Conservation (phyloP, 2,113 vertebrate genomes). For the Melanostigma gelatinosum region DNA sequence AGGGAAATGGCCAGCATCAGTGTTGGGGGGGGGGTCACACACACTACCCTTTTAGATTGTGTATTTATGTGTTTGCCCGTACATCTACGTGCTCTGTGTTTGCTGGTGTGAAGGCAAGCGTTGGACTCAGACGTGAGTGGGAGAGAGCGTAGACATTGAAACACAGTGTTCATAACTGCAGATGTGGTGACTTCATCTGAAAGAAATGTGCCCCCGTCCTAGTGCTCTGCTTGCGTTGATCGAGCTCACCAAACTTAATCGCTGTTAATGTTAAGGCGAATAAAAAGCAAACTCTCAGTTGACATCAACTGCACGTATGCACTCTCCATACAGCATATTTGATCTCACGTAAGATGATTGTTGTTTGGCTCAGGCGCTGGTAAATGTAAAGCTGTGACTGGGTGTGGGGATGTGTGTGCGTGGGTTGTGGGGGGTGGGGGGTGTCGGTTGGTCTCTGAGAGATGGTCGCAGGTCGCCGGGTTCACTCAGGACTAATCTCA, state of each 20-base stretch:
- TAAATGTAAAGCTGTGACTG: slow-evolving; percentile 14
- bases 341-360: background rate
- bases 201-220: slow-evolving; percentile 68
- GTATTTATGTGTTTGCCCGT: slow-evolving; percentile 26
- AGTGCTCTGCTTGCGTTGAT: slow-evolving; percentile 48
- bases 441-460: slow-evolving; percentile 47
- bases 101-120: slow-evolving; percentile 22
- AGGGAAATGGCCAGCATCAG: slow-evolving; percentile 80
- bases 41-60: slow-evolving; percentile 18
- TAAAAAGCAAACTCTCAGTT: slow-evolving; percentile 3
- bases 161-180: slow-evolving; percentile 67
- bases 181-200: slow-evolving; percentile 80
- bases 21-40: background rate
- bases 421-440: slow-evolving; percentile 26
- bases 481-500: slow-evolving; percentile 70
- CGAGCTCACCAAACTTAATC: slow-evolving; percentile 48
- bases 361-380: slow-evolving; percentile 18
- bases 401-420: background rate
- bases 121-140: slow-evolving; percentile 5
- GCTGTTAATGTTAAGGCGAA: slow-evolving; percentile 28
- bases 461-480: slow-evolving; percentile 66
- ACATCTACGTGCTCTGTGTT: slow-evolving; percentile 6
- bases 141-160: slow-evolving; percentile 45
- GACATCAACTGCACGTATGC: background rate
- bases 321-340: background rate